phyloP scores from a whole-genome alignment of 2,888 invertebrate species.

The Leucania comma region DNA sequence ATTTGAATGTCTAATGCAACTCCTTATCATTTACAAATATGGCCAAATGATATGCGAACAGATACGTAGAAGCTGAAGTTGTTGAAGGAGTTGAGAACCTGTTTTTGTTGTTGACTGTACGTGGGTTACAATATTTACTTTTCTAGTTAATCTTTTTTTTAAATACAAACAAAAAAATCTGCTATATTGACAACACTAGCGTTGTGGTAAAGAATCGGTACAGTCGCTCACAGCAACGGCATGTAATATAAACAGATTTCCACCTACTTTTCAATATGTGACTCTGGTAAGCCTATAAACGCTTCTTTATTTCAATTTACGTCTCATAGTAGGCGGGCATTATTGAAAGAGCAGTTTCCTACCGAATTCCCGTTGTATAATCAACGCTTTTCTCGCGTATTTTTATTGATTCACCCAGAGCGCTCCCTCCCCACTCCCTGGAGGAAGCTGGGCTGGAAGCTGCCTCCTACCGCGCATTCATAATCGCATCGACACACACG shows the following conservation, averaged over 20 bases:
- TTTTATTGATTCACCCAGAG: conserved; percentile 89
- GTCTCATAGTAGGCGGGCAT: conserved; percentile 73
- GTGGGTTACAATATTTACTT: conserved; percentile 5
- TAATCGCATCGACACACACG: conserved; percentile 89
- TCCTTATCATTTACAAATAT: conserved; percentile 76
- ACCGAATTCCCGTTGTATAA: conserved; percentile 88
- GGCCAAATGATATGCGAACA: conserved; percentile 71
- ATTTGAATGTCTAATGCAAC: conserved; percentile 86
- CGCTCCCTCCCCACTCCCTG: conserved; percentile 74
- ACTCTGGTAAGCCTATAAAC: conserved; percentile 70
- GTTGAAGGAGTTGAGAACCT: conserved; percentile 49
- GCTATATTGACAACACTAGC: conserved; percentile 14
- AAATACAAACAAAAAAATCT: conserved; percentile 17
- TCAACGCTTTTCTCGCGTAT: conserved; percentile 90
- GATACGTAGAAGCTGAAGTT: conserved; percentile 48
- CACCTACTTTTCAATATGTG: conserved; percentile 67
- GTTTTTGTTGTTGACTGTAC: conserved; percentile 51
- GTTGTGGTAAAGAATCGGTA: conserved; percentile 37
- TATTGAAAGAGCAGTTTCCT: conserved; percentile 85
- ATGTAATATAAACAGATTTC: conserved; percentile 62
- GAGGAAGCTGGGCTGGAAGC: conserved; percentile 87
- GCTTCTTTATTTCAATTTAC: conserved; percentile 75
- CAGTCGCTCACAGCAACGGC: conserved; percentile 26
- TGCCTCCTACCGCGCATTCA: conserved; percentile 90
- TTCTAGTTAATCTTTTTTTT: conserved; percentile 20